Evolutionary conservation across 2,888 invertebrate species (phyloP), one percentile per base, ranked within the genome.

Genomic region (Ametastegia equiseti): DNA sequence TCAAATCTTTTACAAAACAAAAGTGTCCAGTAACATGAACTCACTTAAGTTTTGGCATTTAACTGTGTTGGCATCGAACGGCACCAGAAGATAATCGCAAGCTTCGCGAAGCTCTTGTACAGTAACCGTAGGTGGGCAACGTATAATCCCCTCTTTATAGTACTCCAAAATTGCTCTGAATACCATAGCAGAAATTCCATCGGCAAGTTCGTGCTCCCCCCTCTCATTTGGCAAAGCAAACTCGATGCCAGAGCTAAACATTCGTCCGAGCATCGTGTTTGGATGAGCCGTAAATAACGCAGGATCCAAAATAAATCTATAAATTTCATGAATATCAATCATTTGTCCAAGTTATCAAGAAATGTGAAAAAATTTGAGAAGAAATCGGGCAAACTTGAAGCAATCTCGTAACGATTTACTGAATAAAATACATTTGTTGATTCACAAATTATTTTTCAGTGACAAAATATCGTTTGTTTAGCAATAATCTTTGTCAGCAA

Each of bases 201-300:
- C 99, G 0, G 98, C 99, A 0, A 98, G 97, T 89, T 99, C 98
- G 91, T 97, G 99, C 91, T 99, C 99, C 0, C 99, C 99, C 2
- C 98, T 93, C 86, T 98, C 98, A 90, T 99, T 99, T 0, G 98
- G 96, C 89, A 97, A 97, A 0, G 97, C 97, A 92, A 98, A 97
- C 87, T 97, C 98, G 85, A 96, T 93, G 83, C 97, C 97, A 13
- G 97, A 97, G 90, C 97, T 97, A 89, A 99, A 99, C 99, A 99
- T 99, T 87, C 98, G 95, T n/a, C 99, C 99, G 45, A 99, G 93
- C 99, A 99, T 99, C 0, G 99, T 99, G 90, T 99, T 98, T 0
- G 99, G 98, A 92, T 99, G 97, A 2, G 97, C 97, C 11, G 97
- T 96, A 89, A 99, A 97, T 83, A 99, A 94, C 1, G 97, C 95